These are phyloP conservation scores for Sphaeridia pumilis DNA, from an alignment of 2,888 invertebrate genomes.

Conservation along the genomic window DNA sequence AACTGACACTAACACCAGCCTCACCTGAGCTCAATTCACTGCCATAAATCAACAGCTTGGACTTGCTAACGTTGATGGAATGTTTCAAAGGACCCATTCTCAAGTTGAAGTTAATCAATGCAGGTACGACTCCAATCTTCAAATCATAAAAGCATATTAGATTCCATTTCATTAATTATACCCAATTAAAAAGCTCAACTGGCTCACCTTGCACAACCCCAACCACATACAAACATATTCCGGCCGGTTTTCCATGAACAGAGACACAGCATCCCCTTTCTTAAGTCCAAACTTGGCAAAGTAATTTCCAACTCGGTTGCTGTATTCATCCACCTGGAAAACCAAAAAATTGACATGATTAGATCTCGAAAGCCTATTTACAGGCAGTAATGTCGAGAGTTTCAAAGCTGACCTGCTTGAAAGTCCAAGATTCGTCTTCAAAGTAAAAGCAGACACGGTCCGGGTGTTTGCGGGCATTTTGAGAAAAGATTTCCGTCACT, in stretches of 20 bases:
- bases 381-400: too few relatives aligned
- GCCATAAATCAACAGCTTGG: conserved; percentile 72
- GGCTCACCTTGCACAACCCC: conserved; percentile 61
- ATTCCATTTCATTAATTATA: too few relatives aligned
- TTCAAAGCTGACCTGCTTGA: conserved; percentile 57
- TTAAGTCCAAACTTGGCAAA: conserved; percentile 70
- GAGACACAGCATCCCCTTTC: conserved; percentile 75
- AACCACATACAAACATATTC: conserved; percentile 89
- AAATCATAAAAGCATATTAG: too few relatives aligned
- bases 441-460: conserved; percentile 70
- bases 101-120: conserved; percentile 89
- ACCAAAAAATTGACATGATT: too few relatives aligned
- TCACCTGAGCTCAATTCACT: conserved; percentile 54
- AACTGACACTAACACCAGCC: too few relatives aligned
- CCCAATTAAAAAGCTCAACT: too few relatives aligned
- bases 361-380: too few relatives aligned
- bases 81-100: conserved; percentile 71
- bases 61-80: conserved; percentile 78
- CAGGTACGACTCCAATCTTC: conserved; percentile 60
- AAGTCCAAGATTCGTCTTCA: conserved; percentile 75
- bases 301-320: conserved; percentile 67
- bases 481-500: conserved; percentile 67
- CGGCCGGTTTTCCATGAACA: conserved; percentile 83
- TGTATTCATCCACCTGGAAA: conserved; percentile 76
- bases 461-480: conserved; percentile 62